A percentile compares a stretch with the other conserved stretches of the same genome.
phyloP scores from a whole-genome alignment of 2,888 invertebrate genomes.

The Cerceris ruficornis region DNA sequence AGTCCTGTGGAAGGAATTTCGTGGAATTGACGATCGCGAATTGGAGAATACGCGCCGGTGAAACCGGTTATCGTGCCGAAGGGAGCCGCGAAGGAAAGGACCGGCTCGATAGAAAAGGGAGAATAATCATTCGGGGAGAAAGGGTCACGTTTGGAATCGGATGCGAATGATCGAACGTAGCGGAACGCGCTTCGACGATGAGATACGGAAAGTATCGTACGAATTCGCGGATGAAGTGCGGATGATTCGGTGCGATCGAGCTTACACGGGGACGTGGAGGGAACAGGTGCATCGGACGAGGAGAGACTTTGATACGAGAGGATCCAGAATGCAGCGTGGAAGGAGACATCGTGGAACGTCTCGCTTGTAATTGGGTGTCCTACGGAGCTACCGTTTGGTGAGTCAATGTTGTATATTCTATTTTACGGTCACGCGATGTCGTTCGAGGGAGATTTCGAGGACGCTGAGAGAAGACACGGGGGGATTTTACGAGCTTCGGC shows the following conservation, averaged over 20 bases:
- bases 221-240: slow-evolving; percentile 38
- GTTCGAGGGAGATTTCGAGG: no score
- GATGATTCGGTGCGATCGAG: slow-evolving; percentile 24
- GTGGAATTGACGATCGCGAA: slow-evolving; percentile 52
- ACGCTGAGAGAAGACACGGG: not conserved
- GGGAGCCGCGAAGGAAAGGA: slow-evolving; percentile 34
- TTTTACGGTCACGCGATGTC: not conserved
- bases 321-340: not conserved
- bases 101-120: slow-evolving; percentile 18
- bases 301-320: slow-evolving; percentile 2
- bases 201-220: not conserved
- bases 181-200: no score
- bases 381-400: not conserved
- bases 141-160: slow-evolving; percentile 8
- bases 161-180: not conserved
- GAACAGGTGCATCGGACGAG: slow-evolving; percentile 39
- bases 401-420: not conserved
- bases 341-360: slow-evolving; percentile 14
- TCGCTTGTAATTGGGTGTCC: no score
- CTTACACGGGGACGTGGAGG: not conserved
- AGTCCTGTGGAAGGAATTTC: slow-evolving; percentile 32
- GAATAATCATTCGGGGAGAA: slow-evolving; percentile 12
- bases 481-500: not conserved
- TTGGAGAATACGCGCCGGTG: slow-evolving; percentile 47
- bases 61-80: slow-evolving; percentile 55